phyloP scores from a whole-genome alignment of 2,113 vertebrate genomes.

The Narcine bancroftii region DNA sequence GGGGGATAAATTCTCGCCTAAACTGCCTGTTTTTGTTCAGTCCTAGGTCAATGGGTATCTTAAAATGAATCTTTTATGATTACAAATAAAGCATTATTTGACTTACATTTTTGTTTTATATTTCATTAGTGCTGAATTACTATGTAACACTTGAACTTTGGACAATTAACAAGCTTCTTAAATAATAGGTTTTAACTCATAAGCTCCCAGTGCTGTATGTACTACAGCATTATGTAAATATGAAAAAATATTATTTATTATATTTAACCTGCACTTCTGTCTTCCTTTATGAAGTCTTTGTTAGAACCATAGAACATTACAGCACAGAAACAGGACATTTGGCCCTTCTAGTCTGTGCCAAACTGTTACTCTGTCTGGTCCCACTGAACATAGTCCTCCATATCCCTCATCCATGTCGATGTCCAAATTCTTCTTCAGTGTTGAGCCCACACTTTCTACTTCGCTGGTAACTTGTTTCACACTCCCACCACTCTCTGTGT shows the following conservation, averaged over 20 bases:
- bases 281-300: background rate
- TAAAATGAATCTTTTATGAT: background rate
- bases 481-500: no score
- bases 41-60: slow-evolving; percentile 7
- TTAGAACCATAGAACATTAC: no score
- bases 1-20: slow-evolving; percentile 35
- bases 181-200: slow-evolving; percentile 3
- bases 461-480: no score
- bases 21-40: slow-evolving; percentile 25
- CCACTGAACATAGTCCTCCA: no score
- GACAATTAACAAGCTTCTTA: slow-evolving; percentile 10
- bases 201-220: background rate
- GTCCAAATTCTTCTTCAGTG: no score
- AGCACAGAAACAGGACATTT: no score
- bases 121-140: slow-evolving; percentile 17
- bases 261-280: background rate
- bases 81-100: slow-evolving; percentile 9
- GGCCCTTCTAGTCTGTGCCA: no score
- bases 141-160: slow-evolving; percentile 1
- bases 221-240: no score
- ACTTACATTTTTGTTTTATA: background rate
- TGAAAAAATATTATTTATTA: background rate
- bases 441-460: no score
- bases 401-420: no score
- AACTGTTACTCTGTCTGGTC: no score